Conservation (phyloP, 1,140 invertebrate genomes). For the Philotrypesis tridentata region DNA sequence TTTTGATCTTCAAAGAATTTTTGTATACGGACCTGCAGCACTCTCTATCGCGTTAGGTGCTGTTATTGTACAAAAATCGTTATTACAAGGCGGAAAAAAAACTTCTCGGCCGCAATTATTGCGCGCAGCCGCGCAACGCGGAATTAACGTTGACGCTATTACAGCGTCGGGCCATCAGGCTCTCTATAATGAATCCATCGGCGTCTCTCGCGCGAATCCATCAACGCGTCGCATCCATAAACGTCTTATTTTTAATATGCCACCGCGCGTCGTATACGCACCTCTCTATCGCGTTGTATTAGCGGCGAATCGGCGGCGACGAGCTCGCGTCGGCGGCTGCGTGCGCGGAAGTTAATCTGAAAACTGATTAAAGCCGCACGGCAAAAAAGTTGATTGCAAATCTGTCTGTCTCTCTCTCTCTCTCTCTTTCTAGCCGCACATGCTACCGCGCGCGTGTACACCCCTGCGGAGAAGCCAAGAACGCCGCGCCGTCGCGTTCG, state of each 20-base stretch:
- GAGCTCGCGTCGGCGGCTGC: too few relatives aligned
- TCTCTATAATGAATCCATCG: background rate
- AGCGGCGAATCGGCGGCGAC: background rate
- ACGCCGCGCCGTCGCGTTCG: background rate
- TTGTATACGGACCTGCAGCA: too few relatives aligned
- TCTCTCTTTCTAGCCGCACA: background rate
- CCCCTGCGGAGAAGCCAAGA: background rate
- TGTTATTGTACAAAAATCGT: too few relatives aligned
- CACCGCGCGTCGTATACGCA: too few relatives aligned
- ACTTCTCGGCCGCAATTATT: too few relatives aligned
- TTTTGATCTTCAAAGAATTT: too few relatives aligned
- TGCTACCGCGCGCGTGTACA: background rate
- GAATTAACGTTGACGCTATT: too few relatives aligned
- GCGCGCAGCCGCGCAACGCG: too few relatives aligned
- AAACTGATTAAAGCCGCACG: slow-evolving; percentile 26
- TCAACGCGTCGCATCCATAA: background rate
- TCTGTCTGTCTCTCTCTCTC: background rate
- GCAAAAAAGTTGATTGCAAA: slow-evolving; percentile 42
- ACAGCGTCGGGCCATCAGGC: too few relatives aligned
- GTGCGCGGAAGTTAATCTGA: slow-evolving; percentile 14
- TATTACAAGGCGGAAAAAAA: too few relatives aligned
- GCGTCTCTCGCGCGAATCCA: too few relatives aligned
- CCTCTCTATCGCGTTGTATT: background rate
- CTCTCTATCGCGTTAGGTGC: too few relatives aligned
- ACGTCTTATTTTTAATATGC: background rate